These are phyloP conservation scores for Sebastes variabilis DNA, from an alignment of 2,797 vertebrate species.

Conservation along the genomic window DNA sequence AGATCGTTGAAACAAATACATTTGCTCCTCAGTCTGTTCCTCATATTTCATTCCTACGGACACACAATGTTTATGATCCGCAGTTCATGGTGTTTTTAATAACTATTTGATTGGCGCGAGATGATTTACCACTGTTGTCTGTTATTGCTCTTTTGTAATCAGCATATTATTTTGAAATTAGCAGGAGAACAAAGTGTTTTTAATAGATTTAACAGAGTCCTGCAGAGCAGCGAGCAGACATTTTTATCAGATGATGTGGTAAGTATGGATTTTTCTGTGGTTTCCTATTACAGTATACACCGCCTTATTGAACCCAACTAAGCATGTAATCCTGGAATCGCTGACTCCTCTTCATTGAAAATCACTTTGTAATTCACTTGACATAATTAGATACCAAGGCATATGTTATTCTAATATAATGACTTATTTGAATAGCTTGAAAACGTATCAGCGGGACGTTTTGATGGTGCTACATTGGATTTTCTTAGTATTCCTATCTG, in stretches of 20 bases:
- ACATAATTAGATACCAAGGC: conserved; percentile 68
- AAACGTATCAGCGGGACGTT: conserved; percentile 54
- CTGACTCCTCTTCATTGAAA: conserved; percentile 73
- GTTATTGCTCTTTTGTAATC: conserved; percentile 53
- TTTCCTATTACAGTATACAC: conserved; percentile 69
- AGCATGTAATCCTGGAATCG: conserved; percentile 73
- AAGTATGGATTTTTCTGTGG: conserved; percentile 75
- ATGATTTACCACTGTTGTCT: conserved; percentile 53
- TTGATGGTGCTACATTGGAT: conserved; percentile 34
- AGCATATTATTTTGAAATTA: conserved; percentile 62
- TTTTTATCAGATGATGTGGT: conserved; percentile 76
- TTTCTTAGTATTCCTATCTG: conserved; percentile 18
- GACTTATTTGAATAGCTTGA: conserved; percentile 62
- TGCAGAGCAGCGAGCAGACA: conserved; percentile 61
- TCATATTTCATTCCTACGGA: conserved; percentile 29
- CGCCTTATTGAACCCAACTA: conserved; percentile 72
- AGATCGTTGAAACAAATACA: conserved; percentile 35
- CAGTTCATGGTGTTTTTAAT: conserved; percentile 53
- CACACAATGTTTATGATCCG: conserved; percentile 35
- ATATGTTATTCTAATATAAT: conserved; percentile 70
- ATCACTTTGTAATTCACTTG: conserved; percentile 68
- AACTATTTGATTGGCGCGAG: conserved; percentile 49
- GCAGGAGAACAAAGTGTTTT: conserved; percentile 55
- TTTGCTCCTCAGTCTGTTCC: conserved; percentile 17
- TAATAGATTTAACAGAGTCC: conserved; percentile 73